These are phyloP conservation scores for Crotalus helleri DNA, from an alignment of 2,113 vertebrate genomes.

Conservation along the genomic window DNA sequence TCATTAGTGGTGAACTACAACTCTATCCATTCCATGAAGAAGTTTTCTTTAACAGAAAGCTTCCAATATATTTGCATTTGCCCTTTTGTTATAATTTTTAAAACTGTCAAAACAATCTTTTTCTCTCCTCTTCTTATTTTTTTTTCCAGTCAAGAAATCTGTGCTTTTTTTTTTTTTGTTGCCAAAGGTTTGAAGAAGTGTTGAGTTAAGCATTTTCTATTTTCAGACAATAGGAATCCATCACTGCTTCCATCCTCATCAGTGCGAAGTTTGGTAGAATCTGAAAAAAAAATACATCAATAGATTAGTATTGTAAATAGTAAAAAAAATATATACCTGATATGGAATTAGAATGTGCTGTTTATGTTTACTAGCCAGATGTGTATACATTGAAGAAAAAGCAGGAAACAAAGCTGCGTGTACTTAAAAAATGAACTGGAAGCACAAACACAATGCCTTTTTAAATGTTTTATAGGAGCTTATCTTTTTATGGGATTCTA, in stretches of 20 bases:
- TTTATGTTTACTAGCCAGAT: not conserved
- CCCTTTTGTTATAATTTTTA: not conserved
- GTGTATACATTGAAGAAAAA: not conserved
- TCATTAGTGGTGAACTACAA: not conserved
- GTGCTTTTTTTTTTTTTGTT: not conserved
- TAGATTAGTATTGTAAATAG: too few species aligned
- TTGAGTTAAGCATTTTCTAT: not conserved
- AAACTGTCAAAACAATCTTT: not conserved
- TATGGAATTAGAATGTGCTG: not conserved
- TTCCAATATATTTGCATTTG: not conserved
- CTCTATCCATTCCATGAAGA: not conserved
- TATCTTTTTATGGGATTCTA: not conserved
- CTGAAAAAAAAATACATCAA: not conserved
- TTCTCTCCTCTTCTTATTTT: not conserved
- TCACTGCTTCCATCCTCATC: not conserved
- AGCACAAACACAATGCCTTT: not conserved
- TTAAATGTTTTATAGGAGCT: not conserved
- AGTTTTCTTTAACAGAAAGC: not conserved
- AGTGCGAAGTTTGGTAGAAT: not conserved
- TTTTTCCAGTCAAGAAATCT: not conserved
- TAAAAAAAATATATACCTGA: not conserved
- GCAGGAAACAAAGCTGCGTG: not conserved
- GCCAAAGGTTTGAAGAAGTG: not conserved
- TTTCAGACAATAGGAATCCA: not conserved
- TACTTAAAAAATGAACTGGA: not conserved